Evolutionary conservation across 2,797 vertebrate genomes (phyloP).

Genomic region (Staurois parvus): DNA sequence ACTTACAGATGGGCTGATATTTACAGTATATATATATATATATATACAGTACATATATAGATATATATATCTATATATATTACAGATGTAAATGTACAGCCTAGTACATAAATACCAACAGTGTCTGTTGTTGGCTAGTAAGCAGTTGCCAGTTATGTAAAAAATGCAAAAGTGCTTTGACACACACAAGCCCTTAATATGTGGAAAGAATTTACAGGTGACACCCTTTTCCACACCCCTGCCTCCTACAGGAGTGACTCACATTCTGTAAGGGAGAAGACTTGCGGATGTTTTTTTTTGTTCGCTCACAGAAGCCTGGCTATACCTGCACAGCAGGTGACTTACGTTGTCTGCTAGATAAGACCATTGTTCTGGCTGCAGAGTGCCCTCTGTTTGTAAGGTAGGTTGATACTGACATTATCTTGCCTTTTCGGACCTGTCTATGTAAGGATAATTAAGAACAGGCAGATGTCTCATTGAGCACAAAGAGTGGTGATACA

Average conservation of each 20-base stretch:
- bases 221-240: slow-evolving; percentile 80
- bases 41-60: too few species aligned
- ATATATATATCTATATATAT: too few species aligned
- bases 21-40: neutral
- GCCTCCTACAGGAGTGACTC: slow-evolving; percentile 77
- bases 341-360: slow-evolving; percentile 27
- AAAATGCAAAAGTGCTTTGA: slow-evolving; percentile 55
- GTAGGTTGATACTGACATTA: neutral
- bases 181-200: slow-evolving; percentile 24
- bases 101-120: neutral
- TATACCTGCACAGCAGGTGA: slow-evolving; percentile 52
- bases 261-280: slow-evolving; percentile 67
- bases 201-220: slow-evolving; percentile 75
- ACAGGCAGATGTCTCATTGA: neutral
- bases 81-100: neutral
- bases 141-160: slow-evolving; percentile 31
- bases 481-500: neutral
- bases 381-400: neutral
- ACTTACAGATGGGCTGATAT: neutral
- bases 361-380: neutral
- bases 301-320: slow-evolving; percentile 63
- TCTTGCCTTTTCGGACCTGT: neutral
- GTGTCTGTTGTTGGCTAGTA: neutral
- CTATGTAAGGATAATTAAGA: too few species aligned
- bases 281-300: slow-evolving; percentile 67